Evolutionary conservation across 2,113 vertebrate genomes (phyloP).

Genomic region (Varanus komodoensis): DNA sequence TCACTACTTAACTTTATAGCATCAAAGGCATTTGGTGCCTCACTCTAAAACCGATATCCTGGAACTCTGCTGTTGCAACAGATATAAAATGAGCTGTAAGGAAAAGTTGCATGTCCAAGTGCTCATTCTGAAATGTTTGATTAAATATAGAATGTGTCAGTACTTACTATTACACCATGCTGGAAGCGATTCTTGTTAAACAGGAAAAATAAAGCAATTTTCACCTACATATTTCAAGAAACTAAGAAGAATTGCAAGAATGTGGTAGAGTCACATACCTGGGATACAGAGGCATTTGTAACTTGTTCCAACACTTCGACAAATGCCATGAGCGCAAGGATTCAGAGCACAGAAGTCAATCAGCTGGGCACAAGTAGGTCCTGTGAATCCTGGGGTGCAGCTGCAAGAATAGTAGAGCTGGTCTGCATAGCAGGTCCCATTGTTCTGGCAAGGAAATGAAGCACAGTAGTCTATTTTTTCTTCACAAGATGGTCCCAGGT

Average conservation of each 20-base stretch:
- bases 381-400: conserved; percentile 93
- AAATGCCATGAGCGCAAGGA: conserved; percentile 94
- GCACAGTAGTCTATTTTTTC: conserved; percentile 91
- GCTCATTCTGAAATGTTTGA: conserved; percentile 41
- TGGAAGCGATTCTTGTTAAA: conserved; percentile 34
- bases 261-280: conserved; percentile 76
- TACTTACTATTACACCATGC: conserved; percentile 35
- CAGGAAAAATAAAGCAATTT: conserved; percentile 43
- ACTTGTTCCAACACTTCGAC: conserved; percentile 93
- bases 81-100: conserved; percentile 28
- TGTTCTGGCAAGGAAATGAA: conserved; percentile 92
- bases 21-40: conserved; percentile 8
- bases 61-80: conserved; percentile 32
- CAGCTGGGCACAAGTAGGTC: conserved; percentile 88
- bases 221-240: conserved; percentile 21
- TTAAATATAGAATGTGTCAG: conserved; percentile 32
- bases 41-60: conserved; percentile 17
- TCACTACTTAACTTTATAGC: background rate
- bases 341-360: conserved; percentile 97
- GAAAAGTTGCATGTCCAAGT: conserved; percentile 47
- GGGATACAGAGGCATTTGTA: conserved; percentile 97
- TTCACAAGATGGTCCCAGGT: conserved; percentile 87
- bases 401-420: conserved; percentile 85
- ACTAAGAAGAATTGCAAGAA: background rate
- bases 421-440: conserved; percentile 88